A percentile compares a stretch with the other conserved stretches of the same genome.
These are phyloP conservation scores for Ciconia nigra DNA, from an alignment of 2,797 vertebrate genomes.

Conservation along the genomic window DNA sequence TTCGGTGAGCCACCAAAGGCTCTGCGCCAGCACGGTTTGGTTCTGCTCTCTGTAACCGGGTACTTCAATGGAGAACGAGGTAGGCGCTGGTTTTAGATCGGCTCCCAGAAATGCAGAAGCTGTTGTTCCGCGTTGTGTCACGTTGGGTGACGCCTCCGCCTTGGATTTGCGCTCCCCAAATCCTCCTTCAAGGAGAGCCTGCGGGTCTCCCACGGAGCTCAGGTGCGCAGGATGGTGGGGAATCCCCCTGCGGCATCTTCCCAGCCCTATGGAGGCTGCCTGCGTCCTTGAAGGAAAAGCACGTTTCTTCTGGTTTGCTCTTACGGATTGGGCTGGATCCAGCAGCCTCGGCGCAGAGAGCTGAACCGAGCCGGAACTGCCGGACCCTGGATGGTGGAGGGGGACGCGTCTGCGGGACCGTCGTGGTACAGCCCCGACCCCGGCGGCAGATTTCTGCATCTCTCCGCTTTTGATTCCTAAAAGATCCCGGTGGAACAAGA, in stretches of 20 bases:
- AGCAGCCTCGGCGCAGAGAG: accelerated
- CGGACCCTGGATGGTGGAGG: not conserved
- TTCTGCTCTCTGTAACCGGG: accelerated
- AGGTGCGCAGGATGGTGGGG: not conserved
- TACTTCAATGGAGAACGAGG: conserved; percentile 65
- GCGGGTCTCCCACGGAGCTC: accelerated
- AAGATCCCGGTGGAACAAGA: accelerated
- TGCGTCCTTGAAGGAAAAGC: accelerated
- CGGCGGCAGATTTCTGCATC: accelerated
- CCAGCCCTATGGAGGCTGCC: not conserved
- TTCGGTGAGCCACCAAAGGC: not conserved
- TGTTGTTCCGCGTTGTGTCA: accelerated
- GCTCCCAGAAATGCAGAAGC: not conserved
- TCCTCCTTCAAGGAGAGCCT: not conserved
- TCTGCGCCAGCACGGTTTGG: accelerated
- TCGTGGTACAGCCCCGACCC: accelerated
- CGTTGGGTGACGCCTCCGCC: accelerated
- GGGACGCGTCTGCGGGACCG: accelerated
- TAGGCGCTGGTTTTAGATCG: not conserved
- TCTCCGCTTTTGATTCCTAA: not conserved
- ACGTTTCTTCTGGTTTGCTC: not conserved
- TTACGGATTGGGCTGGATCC: accelerated
- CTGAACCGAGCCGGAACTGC: not conserved
- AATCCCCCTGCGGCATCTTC: accelerated
- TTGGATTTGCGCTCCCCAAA: not conserved